Conservation (phyloP, 2,113 vertebrate genomes). For the Bungarus multicinctus region DNA sequence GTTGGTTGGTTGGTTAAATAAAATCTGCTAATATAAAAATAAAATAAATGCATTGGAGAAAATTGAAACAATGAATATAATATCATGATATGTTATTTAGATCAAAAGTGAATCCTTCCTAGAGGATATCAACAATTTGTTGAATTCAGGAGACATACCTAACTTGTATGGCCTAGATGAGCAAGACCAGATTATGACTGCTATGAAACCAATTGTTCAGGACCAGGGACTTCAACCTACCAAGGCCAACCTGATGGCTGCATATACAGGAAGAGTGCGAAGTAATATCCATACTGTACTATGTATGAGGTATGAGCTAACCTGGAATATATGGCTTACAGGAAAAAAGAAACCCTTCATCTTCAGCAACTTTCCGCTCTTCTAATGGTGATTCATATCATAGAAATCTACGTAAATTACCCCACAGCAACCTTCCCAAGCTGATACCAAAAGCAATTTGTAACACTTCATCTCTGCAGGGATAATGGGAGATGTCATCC, state of each 20-base stretch:
- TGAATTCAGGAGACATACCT: conserved; percentile 89
- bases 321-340: background rate
- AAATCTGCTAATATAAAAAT: background rate
- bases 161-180: conserved; percentile 83
- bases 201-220: conserved; percentile 81
- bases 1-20: background rate
- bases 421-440: background rate
- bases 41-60: background rate
- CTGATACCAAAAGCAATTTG: background rate
- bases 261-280: conserved; percentile 77
- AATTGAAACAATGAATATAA: background rate
- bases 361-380: background rate
- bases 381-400: background rate
- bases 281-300: conserved; percentile 87
- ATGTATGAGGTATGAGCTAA: conserved; percentile 84
- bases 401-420: background rate
- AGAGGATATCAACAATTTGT: conserved; percentile 89
- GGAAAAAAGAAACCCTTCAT: background rate
- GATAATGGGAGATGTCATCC: background rate
- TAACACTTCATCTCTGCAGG: background rate
- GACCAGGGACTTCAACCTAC: conserved; percentile 85
- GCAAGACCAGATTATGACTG: conserved; percentile 79
- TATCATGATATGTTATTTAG: conserved; percentile 56
- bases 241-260: conserved; percentile 86
- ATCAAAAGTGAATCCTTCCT: conserved; percentile 92